phyloP scores from a whole-genome alignment of 2,797 vertebrate genomes.

The Sparidentex hasta region DNA sequence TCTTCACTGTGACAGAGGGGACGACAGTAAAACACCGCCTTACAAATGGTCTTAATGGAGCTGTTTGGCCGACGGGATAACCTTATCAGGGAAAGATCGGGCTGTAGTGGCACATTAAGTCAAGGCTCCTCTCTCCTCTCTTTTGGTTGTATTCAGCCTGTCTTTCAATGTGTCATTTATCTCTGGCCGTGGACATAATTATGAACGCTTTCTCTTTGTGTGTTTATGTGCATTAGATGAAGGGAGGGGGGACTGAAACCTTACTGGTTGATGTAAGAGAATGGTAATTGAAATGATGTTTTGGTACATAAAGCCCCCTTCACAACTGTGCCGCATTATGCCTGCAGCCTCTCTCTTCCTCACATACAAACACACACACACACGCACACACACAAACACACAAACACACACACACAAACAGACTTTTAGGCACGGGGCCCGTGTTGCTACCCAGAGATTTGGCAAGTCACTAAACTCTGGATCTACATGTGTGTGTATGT shows the following conservation, averaged over 20 bases:
- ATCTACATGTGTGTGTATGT: too few relatives aligned
- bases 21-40: conserved; percentile 11
- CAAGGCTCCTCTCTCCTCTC: conserved; percentile 45
- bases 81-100: conserved; percentile 30
- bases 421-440: conserved; percentile 48
- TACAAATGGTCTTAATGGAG: conserved; percentile 50
- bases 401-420: conserved; percentile 22
- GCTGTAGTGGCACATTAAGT: conserved; percentile 33
- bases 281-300: conserved; percentile 63
- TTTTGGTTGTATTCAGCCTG: conserved; percentile 35
- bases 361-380: conserved; percentile 10
- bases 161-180: conserved; percentile 51
- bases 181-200: conserved; percentile 36
- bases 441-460: conserved; percentile 67
- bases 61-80: conserved; percentile 33
- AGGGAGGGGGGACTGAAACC: conserved; percentile 2
- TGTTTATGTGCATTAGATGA: conserved; percentile 25
- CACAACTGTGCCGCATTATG: conserved; percentile 62
- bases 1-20: conserved; percentile 3
- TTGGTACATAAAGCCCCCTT: conserved; percentile 43
- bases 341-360: conserved; percentile 17
- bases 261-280: conserved; percentile 59
- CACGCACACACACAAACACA: conserved; percentile 20
- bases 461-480: conserved; percentile 62
- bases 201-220: conserved; percentile 34